A percentile compares a stretch with the other conserved stretches of the same genome.
phyloP scores from a whole-genome alignment of 2,888 invertebrate genomes.

The Colletes collaris region DNA sequence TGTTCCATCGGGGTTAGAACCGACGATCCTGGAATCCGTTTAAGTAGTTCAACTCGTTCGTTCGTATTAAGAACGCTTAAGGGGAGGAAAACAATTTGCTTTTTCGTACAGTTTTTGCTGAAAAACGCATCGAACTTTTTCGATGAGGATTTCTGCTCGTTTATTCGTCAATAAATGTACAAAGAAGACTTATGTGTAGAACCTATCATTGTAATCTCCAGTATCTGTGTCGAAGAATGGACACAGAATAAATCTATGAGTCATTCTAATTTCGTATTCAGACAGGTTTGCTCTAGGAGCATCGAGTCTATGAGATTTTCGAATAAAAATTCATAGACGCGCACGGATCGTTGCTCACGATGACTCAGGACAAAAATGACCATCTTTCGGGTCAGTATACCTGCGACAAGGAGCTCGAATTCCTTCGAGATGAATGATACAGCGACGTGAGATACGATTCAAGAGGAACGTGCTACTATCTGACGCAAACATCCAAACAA shows the following conservation, averaged over 20 bases:
- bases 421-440: conserved; percentile 32
- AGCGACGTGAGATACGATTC: conserved; percentile 48
- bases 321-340: background rate
- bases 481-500: too few relatives aligned
- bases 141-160: too few relatives aligned
- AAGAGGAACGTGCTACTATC: conserved; percentile 6
- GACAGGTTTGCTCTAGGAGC: too few relatives aligned
- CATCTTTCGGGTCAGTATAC: conserved; percentile 24
- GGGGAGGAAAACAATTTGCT: too few relatives aligned
- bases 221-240: background rate
- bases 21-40: background rate
- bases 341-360: background rate
- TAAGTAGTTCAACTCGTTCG: background rate
- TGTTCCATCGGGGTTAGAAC: background rate
- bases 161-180: too few relatives aligned
- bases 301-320: background rate
- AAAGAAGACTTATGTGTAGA: too few relatives aligned
- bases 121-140: too few relatives aligned
- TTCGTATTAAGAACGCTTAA: too few relatives aligned
- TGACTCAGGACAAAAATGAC: conserved; percentile 16
- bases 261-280: background rate
- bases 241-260: background rate
- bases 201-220: background rate
- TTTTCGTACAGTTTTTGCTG: too few relatives aligned
- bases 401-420: conserved; percentile 18